A percentile compares a stretch with the other conserved stretches of the same genome.
Conservation (phyloP, 2,888 invertebrate species). For the Parascotia fuliginaria region DNA sequence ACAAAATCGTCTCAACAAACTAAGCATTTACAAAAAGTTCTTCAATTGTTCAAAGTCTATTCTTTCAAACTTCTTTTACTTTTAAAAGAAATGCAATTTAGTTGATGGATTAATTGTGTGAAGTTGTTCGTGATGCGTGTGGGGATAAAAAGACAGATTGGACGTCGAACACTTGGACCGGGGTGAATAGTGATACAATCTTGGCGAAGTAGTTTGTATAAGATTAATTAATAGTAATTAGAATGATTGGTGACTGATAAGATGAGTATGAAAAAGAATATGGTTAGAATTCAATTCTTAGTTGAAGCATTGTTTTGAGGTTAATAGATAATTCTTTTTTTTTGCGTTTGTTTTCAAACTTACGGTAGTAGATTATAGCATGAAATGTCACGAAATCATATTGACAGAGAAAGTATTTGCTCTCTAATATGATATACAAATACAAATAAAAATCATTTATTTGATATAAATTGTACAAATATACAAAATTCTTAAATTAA, state of each 20-base stretch:
- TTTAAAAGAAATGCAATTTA: conserved; percentile 32
- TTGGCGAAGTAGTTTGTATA: background rate
- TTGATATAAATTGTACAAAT: too few relatives aligned
- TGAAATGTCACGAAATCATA: too few relatives aligned
- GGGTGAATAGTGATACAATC: background rate
- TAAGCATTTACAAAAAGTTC: background rate
- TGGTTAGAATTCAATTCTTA: too few relatives aligned
- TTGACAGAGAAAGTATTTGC: too few relatives aligned
- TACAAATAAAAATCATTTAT: too few relatives aligned
- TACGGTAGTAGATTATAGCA: too few relatives aligned
- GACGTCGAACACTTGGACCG: background rate
- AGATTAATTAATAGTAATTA: background rate
- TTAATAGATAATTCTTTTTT: too few relatives aligned
- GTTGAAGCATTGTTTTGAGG: too few relatives aligned
- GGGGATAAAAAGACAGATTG: background rate
- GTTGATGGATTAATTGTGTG: conserved; percentile 34
- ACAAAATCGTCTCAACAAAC: background rate
- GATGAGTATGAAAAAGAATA: too few relatives aligned
- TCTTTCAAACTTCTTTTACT: conserved; percentile 16
- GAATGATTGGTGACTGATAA: background rate
- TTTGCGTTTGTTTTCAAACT: too few relatives aligned
- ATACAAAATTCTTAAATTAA: too few relatives aligned
- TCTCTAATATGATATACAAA: too few relatives aligned
- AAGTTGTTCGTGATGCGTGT: conserved; percentile 19
- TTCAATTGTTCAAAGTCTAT: conserved; percentile 22